A percentile compares a stretch with the other conserved stretches of the same genome.
Conservation (phyloP, 2,797 vertebrate species). For the Esox lucius region DNA sequence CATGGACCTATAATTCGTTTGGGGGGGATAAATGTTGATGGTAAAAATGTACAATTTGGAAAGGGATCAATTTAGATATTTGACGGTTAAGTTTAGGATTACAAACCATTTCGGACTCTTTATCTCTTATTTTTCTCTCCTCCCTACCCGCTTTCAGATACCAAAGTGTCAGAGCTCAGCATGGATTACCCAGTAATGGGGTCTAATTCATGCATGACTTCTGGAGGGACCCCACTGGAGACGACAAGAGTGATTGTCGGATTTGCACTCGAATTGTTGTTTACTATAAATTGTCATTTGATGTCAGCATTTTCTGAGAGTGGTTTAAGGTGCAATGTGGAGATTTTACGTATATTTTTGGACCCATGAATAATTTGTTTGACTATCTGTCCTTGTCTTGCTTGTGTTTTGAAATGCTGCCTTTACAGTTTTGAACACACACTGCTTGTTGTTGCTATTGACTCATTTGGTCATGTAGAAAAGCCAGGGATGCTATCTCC, state of each 20-base stretch:
- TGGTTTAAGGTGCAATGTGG: not conserved
- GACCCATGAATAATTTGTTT: not conserved
- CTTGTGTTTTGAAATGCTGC: no score
- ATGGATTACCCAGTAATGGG: slow-evolving; percentile 56
- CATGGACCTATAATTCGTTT: slow-evolving; percentile 66
- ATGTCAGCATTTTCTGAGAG: not conserved
- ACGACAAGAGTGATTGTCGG: slow-evolving; percentile 12
- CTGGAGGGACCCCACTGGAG: slow-evolving; percentile 23
- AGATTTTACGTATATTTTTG: no score
- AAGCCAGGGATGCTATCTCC: not conserved
- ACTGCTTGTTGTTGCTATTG: no score
- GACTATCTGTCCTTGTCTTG: not conserved
- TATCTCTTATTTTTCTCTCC: slow-evolving; percentile 26
- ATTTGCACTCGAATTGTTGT: slow-evolving; percentile 6
- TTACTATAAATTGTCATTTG: not conserved
- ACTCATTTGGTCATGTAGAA: not conserved
- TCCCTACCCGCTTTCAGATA: slow-evolving; percentile 55
- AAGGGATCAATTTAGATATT: no score
- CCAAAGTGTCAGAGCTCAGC: slow-evolving; percentile 54
- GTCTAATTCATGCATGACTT: slow-evolving; percentile 30
- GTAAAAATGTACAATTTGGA: no score
- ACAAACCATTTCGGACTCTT: slow-evolving; percentile 64
- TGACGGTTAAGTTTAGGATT: slow-evolving; percentile 51
- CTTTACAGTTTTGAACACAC: no score
- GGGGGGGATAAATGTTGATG: slow-evolving; percentile 23